Percentiles rank a stretch among this genome's conserved stretches.
phyloP scores from a whole-genome alignment of 2,888 invertebrate genomes.

The Carabus problematicus region DNA sequence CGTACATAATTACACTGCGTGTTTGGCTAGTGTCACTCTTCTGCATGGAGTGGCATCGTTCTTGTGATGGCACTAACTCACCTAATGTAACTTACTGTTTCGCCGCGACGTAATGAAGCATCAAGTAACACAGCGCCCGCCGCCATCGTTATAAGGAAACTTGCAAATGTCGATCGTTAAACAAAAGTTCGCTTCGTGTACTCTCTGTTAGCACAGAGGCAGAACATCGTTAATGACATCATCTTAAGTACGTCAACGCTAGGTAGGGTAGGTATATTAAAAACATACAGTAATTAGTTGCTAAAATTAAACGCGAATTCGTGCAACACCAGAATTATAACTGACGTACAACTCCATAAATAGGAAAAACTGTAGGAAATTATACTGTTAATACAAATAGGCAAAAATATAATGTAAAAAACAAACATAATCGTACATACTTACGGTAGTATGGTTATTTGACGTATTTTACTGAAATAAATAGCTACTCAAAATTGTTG shows the following conservation, averaged over 20 bases:
- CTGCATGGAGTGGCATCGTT: not conserved
- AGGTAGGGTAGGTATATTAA: too few species aligned
- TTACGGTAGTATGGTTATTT: too few species aligned
- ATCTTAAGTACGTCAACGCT: not conserved
- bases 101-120: constrained; percentile 8
- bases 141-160: not conserved
- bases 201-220: not conserved
- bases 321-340: too few species aligned
- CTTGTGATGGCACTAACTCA: constrained; percentile 14
- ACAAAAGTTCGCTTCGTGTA: constrained; percentile 15
- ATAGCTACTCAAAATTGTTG: too few species aligned
- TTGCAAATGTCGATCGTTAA: constrained; percentile 32
- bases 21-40: constrained; percentile 6
- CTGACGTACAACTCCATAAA: too few species aligned
- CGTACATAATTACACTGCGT: constrained; percentile 20
- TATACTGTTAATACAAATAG: too few species aligned
- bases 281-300: too few species aligned
- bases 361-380: too few species aligned
- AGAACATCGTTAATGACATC: constrained; percentile 3
- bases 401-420: too few species aligned
- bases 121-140: constrained; percentile 9
- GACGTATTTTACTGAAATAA: too few species aligned
- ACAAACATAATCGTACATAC: too few species aligned
- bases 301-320: too few species aligned
- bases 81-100: constrained; percentile 22